Evolutionary conservation across 2,113 vertebrate genomes (phyloP).

Genomic region (Tautogolabrus adspersus): DNA sequence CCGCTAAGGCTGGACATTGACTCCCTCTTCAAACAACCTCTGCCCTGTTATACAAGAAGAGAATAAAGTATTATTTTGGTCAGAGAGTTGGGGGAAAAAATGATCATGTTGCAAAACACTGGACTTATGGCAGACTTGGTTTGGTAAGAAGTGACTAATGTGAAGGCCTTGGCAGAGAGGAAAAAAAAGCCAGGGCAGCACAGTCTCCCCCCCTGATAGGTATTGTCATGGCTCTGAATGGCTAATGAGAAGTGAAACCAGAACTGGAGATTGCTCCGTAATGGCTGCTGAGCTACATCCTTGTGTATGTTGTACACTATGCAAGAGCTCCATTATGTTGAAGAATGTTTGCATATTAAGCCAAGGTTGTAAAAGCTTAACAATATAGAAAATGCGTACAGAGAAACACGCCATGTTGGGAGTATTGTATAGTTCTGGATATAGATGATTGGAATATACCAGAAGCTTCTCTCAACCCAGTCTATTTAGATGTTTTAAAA

Average conservation of each 20-base stretch:
- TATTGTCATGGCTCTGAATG: conserved; percentile 77
- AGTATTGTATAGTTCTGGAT: neutral
- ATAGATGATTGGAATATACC: too few species aligned
- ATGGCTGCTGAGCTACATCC: conserved; percentile 59
- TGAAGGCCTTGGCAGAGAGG: conserved; percentile 40
- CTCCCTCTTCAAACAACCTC: neutral
- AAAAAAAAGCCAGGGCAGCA: conserved; percentile 36
- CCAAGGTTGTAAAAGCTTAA: neutral
- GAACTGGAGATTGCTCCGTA: conserved; percentile 55
- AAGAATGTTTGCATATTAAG: conserved; percentile 15
- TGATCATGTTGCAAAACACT: conserved; percentile 2
- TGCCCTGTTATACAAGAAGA: neutral
- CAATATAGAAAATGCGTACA: neutral
- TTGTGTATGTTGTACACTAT: conserved; percentile 44
- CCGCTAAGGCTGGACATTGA: conserved; percentile 1
- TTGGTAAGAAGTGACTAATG: conserved; percentile 34
- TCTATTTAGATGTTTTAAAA: neutral
- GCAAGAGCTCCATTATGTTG: conserved; percentile 31
- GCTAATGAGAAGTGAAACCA: conserved; percentile 77
- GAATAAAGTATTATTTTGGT: neutral
- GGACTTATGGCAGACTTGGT: conserved; percentile 5
- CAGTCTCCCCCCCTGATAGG: conserved; percentile 47
- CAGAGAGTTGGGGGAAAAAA: neutral
- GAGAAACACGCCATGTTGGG: neutral
- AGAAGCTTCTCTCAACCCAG: too few species aligned